Percentiles rank a stretch among this genome's conserved stretches.
Evolutionary conservation across 2,888 invertebrate genomes (phyloP).

Genomic region (Entomobrya multifasciata): DNA sequence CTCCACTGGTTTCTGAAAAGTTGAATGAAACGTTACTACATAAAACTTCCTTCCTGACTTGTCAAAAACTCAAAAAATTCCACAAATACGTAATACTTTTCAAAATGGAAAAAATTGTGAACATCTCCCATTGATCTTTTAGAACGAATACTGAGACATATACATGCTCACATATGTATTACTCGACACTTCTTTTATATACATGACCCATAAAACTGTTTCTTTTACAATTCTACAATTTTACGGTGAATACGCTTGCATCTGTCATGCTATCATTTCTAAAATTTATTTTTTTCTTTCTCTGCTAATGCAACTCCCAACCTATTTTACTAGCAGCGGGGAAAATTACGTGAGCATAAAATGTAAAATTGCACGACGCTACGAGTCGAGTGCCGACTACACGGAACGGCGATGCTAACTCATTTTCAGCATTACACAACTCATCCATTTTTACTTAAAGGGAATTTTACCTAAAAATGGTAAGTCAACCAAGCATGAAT

Average conservation of each 20-base stretch:
- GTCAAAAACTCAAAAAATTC: constrained; percentile 15
- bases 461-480: constrained; percentile 57
- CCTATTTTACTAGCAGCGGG: not conserved
- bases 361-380: constrained; percentile 11
- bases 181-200: not conserved
- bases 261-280: constrained; percentile 2
- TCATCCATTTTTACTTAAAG: constrained; percentile 38
- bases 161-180: not conserved
- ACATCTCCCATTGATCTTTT: too few species aligned
- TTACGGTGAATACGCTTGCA: not conserved
- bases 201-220: not conserved
- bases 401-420: not conserved
- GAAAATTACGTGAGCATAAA: constrained; percentile 31
- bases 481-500: constrained; percentile 55
- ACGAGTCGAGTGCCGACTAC: not conserved
- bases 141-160: too few species aligned
- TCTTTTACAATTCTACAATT: not conserved
- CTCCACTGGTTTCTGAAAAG: not conserved
- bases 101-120: too few species aligned
- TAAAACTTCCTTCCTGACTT: constrained; percentile 12
- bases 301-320: too few species aligned
- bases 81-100: too few species aligned
- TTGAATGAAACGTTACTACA: not conserved
- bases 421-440: constrained; percentile 7
- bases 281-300: constrained; percentile 21